Base-by-base conservation (phyloP, 1,140 invertebrate species). In the Drosophila ficusphila region DNA sequence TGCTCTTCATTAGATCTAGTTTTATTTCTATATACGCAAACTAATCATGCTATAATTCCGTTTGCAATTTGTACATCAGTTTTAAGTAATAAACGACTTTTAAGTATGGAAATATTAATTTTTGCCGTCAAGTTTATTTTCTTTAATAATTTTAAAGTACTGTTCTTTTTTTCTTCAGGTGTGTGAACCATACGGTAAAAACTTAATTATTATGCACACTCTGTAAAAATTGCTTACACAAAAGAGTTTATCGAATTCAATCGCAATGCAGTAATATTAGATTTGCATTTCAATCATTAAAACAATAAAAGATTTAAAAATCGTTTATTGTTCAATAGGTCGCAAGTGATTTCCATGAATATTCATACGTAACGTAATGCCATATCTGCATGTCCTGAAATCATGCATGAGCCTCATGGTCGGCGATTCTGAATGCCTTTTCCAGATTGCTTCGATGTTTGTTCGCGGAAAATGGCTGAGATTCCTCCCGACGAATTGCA, bases 71-170 rank as follows among this genome's bases (percentile, higher is more conserved):
- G 47, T 41, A 21, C 39, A 69, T 46, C 61, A 51, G 34, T 81
- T 52, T 60, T 64, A 58, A 47, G 39, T 42, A 78, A 79, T 70
- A 79, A 85, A 78, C 33, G 41, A 71, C 36, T 51, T 57, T 74
- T 58, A 62, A 31, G 49, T 41, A 34, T 54, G 39, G 16, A 27
- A 58, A 29, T 41, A 29, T 8, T 56, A 5, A 14, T 16, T 38
- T 27, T 21, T 27, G 25, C 9, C 11, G 3, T 23, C 5, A 23
- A 23, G 23, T 23, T 2, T 3, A 8, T 19, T 31, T 31, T 12
- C 12, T 5, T n/a, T n/a, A n/a, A n/a, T 9, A 12, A 3, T 7
- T 18, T 29, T 29, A 18, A 12, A 14, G 6, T 3, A 23, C 23
- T n/a, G n/a, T n/a, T n/a, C n/a, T n/a, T n/a, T n/a, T n/a, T n/a